Base-by-base conservation (phyloP, 1,140 invertebrate genomes). In the Atta cephalotes region DNA sequence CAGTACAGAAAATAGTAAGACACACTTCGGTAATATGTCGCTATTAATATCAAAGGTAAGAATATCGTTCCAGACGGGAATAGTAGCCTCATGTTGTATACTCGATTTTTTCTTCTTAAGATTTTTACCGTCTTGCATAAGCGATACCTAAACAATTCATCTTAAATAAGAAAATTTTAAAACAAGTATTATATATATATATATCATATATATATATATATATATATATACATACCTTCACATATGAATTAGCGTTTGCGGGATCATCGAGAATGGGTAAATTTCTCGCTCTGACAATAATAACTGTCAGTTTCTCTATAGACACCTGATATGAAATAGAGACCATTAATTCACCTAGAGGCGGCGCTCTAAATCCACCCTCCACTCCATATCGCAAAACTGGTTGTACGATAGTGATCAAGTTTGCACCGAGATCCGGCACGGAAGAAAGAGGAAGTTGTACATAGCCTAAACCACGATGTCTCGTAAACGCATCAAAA, bases 71-170 rank as follows among this genome's bases (percentile, higher is more conserved):
- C 98, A 98, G 0, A 98, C 97, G 0, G 98, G 98, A 94, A 97
- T 97, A 0, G 98, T 96, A 0, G 98, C 96, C 89, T 98, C 98
- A 87, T 98, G 96, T 91, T 98, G 97, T 0, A 98, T 97, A 45
- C 97, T 97, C 0, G 98, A 98, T 95, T 98, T 98, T 94, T 98
- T 98, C 95, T 98, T 98, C 95, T 98, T 98, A 85, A 97, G 96
- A 87, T 96, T 96, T 92, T 97, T 97, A 21, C 97, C 97, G 92
- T 98, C 97, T 35, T 97, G 97, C 21, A 97, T 96, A 0, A 98
- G 95, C 89, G 97, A 97, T 9, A 98, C 93, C 93, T 94, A 66
- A 7, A 85, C 9, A 21, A 21, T 71, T 31, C 9, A 49, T 66
- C 28, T 16, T n/a, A 14, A 21, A 14, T 14, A 58, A 71, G 7